Evolutionary conservation across 2,113 vertebrate species (phyloP).

Genomic region (Cygnus atratus): DNA sequence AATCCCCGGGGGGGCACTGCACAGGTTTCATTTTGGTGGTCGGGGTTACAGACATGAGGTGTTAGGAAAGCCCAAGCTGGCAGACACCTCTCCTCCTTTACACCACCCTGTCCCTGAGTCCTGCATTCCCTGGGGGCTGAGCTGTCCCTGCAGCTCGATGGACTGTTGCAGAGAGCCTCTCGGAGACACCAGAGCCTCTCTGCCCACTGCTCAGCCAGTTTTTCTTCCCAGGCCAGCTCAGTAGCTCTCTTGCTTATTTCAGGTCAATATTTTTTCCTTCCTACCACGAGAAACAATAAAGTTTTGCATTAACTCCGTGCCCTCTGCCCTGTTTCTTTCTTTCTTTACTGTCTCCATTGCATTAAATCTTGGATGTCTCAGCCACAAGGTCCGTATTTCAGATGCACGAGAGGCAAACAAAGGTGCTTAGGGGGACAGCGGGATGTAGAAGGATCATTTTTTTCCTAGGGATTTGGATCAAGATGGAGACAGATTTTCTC

Average conservation of each 20-base stretch:
- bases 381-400: not conserved
- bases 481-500: not conserved
- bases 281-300: not conserved
- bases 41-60: not conserved
- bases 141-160: not conserved
- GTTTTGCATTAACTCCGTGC: not conserved
- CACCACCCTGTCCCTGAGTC: fast-evolving
- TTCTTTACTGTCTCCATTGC: not conserved
- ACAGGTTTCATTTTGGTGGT: not conserved
- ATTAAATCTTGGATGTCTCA: not conserved
- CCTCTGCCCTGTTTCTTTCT: not conserved
- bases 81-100: not conserved
- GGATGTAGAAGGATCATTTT: not conserved
- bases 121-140: not conserved
- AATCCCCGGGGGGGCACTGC: not conserved
- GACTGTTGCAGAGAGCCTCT: not conserved
- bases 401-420: not conserved
- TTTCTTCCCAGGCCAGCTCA: not conserved
- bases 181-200: not conserved
- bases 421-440: not conserved
- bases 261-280: not conserved
- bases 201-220: not conserved
- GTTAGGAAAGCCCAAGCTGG: not conserved
- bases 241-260: not conserved
- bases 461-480: not conserved